Evolutionary conservation across 1,140 invertebrate species (phyloP), one percentile per base, ranked within the genome.

Genomic region (Glossosoma conforme): DNA sequence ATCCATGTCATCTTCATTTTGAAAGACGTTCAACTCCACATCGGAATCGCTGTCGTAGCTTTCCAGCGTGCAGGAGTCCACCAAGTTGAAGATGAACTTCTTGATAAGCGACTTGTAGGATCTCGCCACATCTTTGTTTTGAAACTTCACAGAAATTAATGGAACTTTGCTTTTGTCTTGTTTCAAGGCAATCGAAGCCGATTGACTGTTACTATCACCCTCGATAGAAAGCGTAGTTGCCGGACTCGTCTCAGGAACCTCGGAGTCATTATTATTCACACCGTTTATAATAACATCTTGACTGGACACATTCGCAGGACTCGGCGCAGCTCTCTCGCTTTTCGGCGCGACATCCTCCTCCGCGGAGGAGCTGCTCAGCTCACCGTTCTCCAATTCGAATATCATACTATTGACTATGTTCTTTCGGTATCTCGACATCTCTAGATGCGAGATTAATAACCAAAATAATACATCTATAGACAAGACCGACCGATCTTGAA

Each of bases 371-470:
- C 61, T 60, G 54, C 62, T 64, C 24, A 72, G 62, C 47, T 72
- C 70, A 44, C 70, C 69, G 58, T 68, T 71, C 36, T 72, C 69
- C 50, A 74, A 64, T 63, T 74, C 70, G 60, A 67, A 74, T 60
- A 74, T 72, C 13, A 72, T 72, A 63, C 70, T 65, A 35, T 69
- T 68, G 14, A 71, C 61, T 25, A 52, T 65, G 10, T 60, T 61
- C 62, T 68, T 73, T 47, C 69, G 22, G 18, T 9, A 59, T 65
- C 69, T 72, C 2, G 70, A 61, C 69, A 73, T 66, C 58, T 35
- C 52, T n/a, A 8, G 14, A 2, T 33, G 13, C n/a, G n/a, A n/a
- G n/a, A n/a, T n/a, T n/a, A n/a, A n/a, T n/a, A n/a, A n/a, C n/a
- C n/a, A n/a, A n/a, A n/a, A n/a, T n/a, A n/a, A n/a, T n/a, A n/a